Conservation (phyloP, 1,140 invertebrate species). For the Carposina sasakii region DNA sequence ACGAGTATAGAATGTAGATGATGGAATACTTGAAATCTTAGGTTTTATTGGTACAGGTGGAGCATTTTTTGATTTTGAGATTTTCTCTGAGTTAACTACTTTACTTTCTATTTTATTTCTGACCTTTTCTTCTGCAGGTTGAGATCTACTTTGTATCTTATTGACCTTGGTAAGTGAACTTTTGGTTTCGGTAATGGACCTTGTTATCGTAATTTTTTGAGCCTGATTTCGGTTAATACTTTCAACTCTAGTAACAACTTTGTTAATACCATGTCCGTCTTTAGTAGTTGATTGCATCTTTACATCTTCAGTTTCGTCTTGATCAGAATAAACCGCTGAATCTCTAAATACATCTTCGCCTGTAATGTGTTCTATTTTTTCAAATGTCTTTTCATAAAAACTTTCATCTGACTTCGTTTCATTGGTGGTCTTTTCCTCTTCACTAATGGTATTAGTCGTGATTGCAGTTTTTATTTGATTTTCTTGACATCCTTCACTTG, state of each 20-base stretch:
- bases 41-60: slow-evolving; percentile 66
- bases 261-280: slow-evolving; percentile 30
- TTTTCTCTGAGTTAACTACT: slow-evolving; percentile 9
- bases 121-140: slow-evolving; percentile 9
- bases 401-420: slow-evolving; percentile 73
- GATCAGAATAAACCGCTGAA: slow-evolving; percentile 88
- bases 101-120: slow-evolving; percentile 9
- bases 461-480: slow-evolving; percentile 34
- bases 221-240: slow-evolving; percentile 41
- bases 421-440: slow-evolving; percentile 18
- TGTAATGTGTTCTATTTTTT: slow-evolving; percentile 78
- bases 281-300: slow-evolving; percentile 27
- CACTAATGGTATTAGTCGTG: slow-evolving; percentile 21
- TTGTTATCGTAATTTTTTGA: slow-evolving; percentile 33
- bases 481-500: slow-evolving; percentile 73
- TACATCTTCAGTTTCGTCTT: slow-evolving; percentile 53
- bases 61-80: slow-evolving; percentile 54
- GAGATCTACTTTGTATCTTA: slow-evolving; percentile 18
- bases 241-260: slow-evolving; percentile 42
- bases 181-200: slow-evolving; percentile 34
- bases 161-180: slow-evolving; percentile 27
- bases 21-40: slow-evolving; percentile 44
- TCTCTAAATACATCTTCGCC: slow-evolving; percentile 84
- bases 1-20: slow-evolving; percentile 30
- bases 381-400: slow-evolving; percentile 84